phyloP scores from a whole-genome alignment of 2,797 vertebrate species.

The Molossus alvarezi region DNA sequence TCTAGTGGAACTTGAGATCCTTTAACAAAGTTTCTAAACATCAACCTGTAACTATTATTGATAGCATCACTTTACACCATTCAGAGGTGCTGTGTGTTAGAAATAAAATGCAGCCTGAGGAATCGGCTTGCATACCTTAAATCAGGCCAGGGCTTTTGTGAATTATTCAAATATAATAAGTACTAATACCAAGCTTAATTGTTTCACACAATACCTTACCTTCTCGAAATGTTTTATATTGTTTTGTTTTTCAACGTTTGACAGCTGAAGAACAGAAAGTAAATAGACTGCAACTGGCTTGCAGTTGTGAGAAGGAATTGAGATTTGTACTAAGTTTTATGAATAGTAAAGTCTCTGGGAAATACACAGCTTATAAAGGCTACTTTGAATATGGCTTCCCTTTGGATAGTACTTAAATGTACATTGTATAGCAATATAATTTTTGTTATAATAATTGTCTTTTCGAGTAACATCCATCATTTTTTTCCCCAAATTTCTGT shows the following conservation, averaged over 20 bases:
- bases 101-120: slow-evolving; percentile 5
- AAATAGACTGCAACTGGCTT: not conserved
- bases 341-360: not conserved
- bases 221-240: slow-evolving; percentile 45
- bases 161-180: not conserved
- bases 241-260: slow-evolving; percentile 4
- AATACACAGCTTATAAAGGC: slow-evolving; percentile 10
- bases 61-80: not conserved
- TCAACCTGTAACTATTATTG: not conserved
- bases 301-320: not conserved
- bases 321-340: not conserved
- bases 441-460: not conserved
- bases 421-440: not conserved
- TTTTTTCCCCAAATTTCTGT: not conserved
- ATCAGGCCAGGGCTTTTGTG: not conserved
- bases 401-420: not conserved
- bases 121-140: not conserved
- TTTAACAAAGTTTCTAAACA: slow-evolving; percentile 2
- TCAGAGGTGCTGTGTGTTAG: not conserved
- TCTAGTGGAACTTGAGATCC: not conserved
- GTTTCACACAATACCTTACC: not conserved
- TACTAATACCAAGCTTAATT: slow-evolving; percentile 15
- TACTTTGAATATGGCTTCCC: not conserved
- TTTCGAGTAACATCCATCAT: not conserved
- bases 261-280: not conserved